A percentile compares a stretch with the other conserved stretches of the same genome.
Conservation (phyloP, 2,113 vertebrate species). For the Steatornis caripensis region DNA sequence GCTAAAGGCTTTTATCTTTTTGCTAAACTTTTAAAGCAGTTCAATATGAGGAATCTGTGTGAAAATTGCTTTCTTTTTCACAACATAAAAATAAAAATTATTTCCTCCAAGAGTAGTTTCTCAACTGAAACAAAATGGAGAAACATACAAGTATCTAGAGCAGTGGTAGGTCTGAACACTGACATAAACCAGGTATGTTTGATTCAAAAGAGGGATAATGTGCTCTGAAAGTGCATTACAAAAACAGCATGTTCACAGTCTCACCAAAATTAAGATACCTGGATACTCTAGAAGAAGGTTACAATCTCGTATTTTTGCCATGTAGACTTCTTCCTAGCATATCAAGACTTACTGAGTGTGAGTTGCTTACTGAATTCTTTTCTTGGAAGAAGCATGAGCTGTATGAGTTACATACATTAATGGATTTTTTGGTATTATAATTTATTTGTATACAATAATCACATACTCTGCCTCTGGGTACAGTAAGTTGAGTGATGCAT, state of each 20-base stretch:
- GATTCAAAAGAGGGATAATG: neutral
- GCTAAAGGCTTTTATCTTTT: neutral
- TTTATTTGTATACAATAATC: conserved; percentile 57
- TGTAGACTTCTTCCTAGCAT: neutral
- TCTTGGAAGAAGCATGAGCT: neutral
- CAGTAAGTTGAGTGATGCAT: neutral
- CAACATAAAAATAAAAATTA: neutral
- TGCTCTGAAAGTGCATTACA: neutral
- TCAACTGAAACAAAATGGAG: neutral
- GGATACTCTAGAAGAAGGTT: neutral
- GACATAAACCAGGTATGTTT: neutral
- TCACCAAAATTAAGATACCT: neutral
- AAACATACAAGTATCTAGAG: neutral
- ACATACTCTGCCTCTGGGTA: neutral
- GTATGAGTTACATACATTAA: neutral
- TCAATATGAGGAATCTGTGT: neutral
- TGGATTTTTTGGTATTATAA: conserved; percentile 42
- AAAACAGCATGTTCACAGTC: neutral
- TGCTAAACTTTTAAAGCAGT: neutral
- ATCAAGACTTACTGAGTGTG: neutral
- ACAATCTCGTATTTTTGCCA: neutral
- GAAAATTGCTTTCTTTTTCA: neutral
- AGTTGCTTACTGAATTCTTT: neutral
- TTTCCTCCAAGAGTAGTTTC: neutral
- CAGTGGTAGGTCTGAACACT: neutral